phyloP scores from a whole-genome alignment of 2,797 vertebrate species.

The Sorex maritimensis region DNA sequence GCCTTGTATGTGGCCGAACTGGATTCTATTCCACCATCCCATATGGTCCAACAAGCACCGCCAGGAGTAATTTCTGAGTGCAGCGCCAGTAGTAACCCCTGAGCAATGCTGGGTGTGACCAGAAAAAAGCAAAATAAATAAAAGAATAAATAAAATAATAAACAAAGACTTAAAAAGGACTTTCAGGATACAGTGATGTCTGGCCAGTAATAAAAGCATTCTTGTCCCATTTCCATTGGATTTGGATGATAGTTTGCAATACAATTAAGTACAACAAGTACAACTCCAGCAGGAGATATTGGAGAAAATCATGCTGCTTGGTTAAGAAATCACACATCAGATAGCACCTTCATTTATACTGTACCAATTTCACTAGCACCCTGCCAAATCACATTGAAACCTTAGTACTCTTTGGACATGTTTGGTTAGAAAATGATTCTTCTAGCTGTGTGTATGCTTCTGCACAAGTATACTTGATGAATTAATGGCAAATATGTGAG shows the following conservation, averaged over 20 bases:
- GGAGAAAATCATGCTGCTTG: neutral
- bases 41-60: too few relatives aligned
- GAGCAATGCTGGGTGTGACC: too few relatives aligned
- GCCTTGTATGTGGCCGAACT: too few relatives aligned
- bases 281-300: neutral
- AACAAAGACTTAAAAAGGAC: neutral
- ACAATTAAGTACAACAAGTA: neutral
- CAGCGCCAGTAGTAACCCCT: too few relatives aligned
- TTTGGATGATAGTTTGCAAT: neutral
- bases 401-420: neutral
- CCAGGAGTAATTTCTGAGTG: too few relatives aligned
- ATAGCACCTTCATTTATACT: neutral
- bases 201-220: neutral
- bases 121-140: too few relatives aligned
- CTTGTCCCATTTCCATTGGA: neutral
- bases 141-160: too few relatives aligned
- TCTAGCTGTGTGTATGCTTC: neutral
- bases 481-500: neutral
- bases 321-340: neutral
- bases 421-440: neutral
- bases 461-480: neutral
- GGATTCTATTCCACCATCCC: too few relatives aligned
- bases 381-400: neutral
- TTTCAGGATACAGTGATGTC: neutral
- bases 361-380: neutral